These are phyloP conservation scores for Dynastes grantii DNA, from an alignment of 2,888 invertebrate species.

Conservation along the genomic window DNA sequence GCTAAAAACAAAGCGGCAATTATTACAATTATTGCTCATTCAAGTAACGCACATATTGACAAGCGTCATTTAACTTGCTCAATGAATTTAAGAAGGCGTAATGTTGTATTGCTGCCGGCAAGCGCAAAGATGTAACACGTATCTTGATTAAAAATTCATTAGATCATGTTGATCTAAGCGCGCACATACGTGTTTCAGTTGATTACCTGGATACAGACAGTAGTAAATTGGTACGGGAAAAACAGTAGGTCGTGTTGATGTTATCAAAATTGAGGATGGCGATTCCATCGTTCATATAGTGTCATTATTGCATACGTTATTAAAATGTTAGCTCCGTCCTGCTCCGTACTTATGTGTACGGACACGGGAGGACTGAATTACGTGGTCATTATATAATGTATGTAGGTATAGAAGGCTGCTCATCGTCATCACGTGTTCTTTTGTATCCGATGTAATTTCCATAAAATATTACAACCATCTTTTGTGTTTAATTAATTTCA, in stretches of 20 bases:
- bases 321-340: not conserved
- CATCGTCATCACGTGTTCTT: not conserved
- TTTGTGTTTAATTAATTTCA: not conserved
- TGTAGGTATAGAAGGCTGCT: not conserved
- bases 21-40: not conserved
- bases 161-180: not conserved
- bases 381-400: not conserved
- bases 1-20: not conserved
- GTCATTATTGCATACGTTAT: slow-evolving; percentile 40
- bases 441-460: not conserved
- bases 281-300: not conserved
- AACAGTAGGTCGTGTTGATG: slow-evolving; percentile 2
- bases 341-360: not conserved
- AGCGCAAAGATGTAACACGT: not conserved
- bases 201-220: slow-evolving; percentile 2
- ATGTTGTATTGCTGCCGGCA: not conserved
- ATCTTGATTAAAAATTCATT: slow-evolving; percentile 11
- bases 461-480: not conserved
- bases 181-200: not conserved
- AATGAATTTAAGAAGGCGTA: not conserved
- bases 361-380: slow-evolving; percentile 16
- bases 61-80: slow-evolving; percentile 3
- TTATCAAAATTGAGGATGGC: slow-evolving; percentile 12
- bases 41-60: not conserved
- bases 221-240: not conserved